Evolutionary conservation across 37 sponge, comb jelly and placozoan genomes (phyloP).

Genomic region (Geodia barretti): DNA sequence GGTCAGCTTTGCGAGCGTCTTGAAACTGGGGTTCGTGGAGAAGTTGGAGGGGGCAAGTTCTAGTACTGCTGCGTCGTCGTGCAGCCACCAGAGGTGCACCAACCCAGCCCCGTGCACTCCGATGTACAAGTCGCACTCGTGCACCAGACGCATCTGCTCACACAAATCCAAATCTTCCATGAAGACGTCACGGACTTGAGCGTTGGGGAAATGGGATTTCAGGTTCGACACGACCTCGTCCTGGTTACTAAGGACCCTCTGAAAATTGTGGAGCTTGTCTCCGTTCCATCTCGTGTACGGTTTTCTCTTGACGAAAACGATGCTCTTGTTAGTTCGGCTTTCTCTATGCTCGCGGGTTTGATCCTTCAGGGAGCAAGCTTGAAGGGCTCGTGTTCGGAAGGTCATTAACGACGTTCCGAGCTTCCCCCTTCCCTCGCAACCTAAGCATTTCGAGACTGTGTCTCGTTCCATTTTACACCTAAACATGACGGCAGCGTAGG

Average conservation of each 20-base stretch:
- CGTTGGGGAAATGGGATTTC: constrained; percentile 14
- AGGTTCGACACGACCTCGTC: constrained; percentile 35
- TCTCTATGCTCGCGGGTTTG: neutral
- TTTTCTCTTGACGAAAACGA: constrained; percentile 53
- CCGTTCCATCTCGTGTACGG: constrained; percentile 40
- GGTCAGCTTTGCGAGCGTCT: constrained; percentile 44
- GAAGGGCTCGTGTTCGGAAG: constrained; percentile 56
- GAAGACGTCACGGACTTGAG: constrained; percentile 25
- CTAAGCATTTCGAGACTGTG: constrained; percentile 15
- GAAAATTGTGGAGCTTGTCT: constrained; percentile 31
- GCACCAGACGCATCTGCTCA: constrained; percentile 47
- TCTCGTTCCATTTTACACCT: constrained; percentile 43
- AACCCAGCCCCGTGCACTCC: constrained; percentile 83
- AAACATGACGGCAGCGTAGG: constrained; percentile 52
- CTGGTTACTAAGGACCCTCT: constrained; percentile 59
- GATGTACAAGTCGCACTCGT: constrained; percentile 55
- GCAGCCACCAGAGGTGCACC: constrained; percentile 80
- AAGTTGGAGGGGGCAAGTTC: constrained; percentile 57
- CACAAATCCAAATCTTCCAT: constrained; percentile 60
- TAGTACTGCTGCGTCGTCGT: constrained; percentile 48
- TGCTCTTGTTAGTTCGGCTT: neutral
- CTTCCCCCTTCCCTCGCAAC: constrained; percentile 48
- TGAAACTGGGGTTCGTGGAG: constrained; percentile 54
- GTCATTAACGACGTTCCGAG: constrained; percentile 15
- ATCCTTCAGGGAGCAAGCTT: constrained; percentile 60